Conservation (phyloP, 2,113 vertebrate species). For the human (Homo sapiens) region GRCh38 chr14:58251501-58252000, state of each 20-base stretch:
- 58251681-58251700: neutral
- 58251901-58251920: neutral
- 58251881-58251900: neutral
- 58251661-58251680: slow-evolving; percentile 13
- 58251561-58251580: neutral
- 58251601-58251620: neutral
- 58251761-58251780: neutral
- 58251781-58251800: neutral
- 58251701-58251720: neutral
- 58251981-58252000: slow-evolving; percentile 15
- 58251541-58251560: too few relatives aligned
- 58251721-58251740: neutral
- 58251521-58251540: too few relatives aligned
- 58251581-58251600: slow-evolving; percentile 14
- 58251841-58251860: neutral
- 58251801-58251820: neutral
- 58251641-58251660: neutral
- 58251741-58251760: slow-evolving; percentile 18
- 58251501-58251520: too few relatives aligned
- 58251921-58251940: neutral
- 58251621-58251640: slow-evolving; percentile 7
- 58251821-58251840: neutral
- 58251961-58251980: neutral
- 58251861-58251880: neutral
- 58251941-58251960: neutral